Conservation (phyloP, 1,140 invertebrate genomes). For the Babylonia areolata region DNA sequence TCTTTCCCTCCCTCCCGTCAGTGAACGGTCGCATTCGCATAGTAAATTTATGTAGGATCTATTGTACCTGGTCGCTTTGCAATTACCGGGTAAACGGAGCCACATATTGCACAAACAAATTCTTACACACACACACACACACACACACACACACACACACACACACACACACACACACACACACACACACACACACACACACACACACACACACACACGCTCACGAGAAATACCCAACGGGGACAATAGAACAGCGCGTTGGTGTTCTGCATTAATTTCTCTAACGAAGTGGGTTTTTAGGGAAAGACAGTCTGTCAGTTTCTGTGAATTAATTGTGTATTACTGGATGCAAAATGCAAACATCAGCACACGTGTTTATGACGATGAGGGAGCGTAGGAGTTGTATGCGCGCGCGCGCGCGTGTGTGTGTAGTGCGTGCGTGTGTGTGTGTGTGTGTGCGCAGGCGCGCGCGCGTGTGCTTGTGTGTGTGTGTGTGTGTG, state of each 20-base stretch:
- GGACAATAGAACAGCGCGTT: too few species aligned
- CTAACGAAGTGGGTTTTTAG: too few species aligned
- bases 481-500: background rate
- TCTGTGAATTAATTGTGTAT: too few species aligned
- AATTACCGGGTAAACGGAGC: too few species aligned
- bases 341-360: background rate
- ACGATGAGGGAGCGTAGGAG: background rate
- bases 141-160: background rate
- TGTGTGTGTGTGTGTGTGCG: background rate
- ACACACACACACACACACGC: background rate
- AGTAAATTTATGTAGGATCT: too few species aligned
- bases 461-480: background rate
- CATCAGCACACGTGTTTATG: background rate
- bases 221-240: background rate
- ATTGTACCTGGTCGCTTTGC: too few species aligned
- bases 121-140: constrained; percentile 4
- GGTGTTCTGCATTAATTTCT: too few species aligned
- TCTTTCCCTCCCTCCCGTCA: too few species aligned
- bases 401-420: background rate
- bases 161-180: background rate
- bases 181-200: constrained; percentile 18
- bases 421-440: background rate
- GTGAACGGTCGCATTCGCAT: too few species aligned
- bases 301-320: too few species aligned
- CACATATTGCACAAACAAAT: too few species aligned